These are phyloP conservation scores for Muraenolepis orangiensis DNA, from an alignment of 2,797 vertebrate species.

Conservation along the genomic window DNA sequence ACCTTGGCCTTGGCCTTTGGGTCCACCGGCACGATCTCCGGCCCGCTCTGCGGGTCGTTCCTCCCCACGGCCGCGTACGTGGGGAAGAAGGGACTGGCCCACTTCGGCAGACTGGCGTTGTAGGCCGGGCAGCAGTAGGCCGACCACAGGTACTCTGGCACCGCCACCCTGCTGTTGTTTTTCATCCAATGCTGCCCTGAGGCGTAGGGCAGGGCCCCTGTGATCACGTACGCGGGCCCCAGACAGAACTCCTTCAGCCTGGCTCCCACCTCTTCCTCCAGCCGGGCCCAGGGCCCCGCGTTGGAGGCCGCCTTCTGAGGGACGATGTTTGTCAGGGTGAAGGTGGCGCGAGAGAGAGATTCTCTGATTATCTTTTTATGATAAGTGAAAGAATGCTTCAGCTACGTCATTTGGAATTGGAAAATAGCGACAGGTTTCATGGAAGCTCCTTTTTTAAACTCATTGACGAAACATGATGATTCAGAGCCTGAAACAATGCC, in stretches of 20 bases:
- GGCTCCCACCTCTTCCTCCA: conserved; percentile 35
- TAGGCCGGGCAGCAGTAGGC: conserved; percentile 66
- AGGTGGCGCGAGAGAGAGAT: conserved; percentile 51
- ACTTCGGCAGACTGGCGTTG: conserved; percentile 21
- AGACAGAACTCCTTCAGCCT: conserved; percentile 38
- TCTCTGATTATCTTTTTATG: not conserved
- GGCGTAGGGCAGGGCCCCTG: conserved; percentile 52
- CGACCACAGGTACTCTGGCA: conserved; percentile 71
- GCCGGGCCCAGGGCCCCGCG: conserved; percentile 41
- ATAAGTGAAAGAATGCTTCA: too few relatives aligned
- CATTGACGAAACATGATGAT: not conserved
- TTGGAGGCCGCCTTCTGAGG: conserved; percentile 61
- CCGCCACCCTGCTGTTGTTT: conserved; percentile 51
- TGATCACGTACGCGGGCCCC: conserved; percentile 56
- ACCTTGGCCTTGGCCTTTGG: not conserved
- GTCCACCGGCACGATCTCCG: conserved; percentile 60
- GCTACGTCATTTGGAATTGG: not conserved
- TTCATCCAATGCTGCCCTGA: conserved; percentile 31
- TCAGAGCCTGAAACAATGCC: not conserved
- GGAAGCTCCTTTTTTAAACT: not conserved
- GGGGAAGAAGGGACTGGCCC: conserved; percentile 39
- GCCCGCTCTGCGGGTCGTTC: conserved; percentile 52
- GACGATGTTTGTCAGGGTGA: conserved; percentile 68
- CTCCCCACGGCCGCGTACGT: conserved; percentile 63
- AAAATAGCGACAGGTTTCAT: not conserved